phyloP scores from a whole-genome alignment of 2,888 invertebrate species.

The Morinoia aosen region DNA sequence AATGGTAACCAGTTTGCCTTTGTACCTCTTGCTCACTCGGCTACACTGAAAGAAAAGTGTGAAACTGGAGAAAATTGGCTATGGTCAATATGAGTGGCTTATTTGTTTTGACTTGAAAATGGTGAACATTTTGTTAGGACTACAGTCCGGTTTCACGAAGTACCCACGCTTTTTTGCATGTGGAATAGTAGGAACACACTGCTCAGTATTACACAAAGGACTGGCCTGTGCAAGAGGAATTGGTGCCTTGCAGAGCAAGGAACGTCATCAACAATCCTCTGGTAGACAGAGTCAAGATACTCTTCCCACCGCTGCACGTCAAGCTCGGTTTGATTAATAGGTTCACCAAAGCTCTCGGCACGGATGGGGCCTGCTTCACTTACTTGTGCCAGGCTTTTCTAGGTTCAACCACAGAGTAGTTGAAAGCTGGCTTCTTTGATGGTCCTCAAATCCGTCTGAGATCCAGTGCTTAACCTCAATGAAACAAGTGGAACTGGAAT shows the following conservation, averaged over 20 bases:
- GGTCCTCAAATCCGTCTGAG: conserved; percentile 57
- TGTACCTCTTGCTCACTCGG: neutral
- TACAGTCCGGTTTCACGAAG: neutral
- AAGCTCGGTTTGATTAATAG: no score
- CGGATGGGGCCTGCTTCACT: conserved; percentile 24
- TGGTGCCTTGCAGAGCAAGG: no score
- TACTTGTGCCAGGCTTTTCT: conserved; percentile 33
- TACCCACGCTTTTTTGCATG: no score
- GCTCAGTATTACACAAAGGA: conserved; percentile 56
- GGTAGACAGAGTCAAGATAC: neutral
- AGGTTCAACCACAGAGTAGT: conserved; percentile 43
- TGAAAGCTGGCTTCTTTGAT: conserved; percentile 57
- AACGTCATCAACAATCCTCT: no score
- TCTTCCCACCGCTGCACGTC: conserved; percentile 45
- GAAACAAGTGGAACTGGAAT: conserved; percentile 55
- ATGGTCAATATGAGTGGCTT: no score
- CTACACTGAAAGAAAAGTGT: neutral
- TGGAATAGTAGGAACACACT: neutral
- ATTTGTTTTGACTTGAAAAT: no score
- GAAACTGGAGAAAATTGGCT: neutral
- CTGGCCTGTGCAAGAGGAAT: no score
- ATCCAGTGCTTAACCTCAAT: conserved; percentile 24
- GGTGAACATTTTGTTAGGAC: no score
- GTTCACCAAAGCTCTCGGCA: conserved; percentile 53
- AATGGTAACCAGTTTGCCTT: neutral